Base-by-base conservation (phyloP, 2,888 invertebrate species). In the Eristalinus sepulchralis region DNA sequence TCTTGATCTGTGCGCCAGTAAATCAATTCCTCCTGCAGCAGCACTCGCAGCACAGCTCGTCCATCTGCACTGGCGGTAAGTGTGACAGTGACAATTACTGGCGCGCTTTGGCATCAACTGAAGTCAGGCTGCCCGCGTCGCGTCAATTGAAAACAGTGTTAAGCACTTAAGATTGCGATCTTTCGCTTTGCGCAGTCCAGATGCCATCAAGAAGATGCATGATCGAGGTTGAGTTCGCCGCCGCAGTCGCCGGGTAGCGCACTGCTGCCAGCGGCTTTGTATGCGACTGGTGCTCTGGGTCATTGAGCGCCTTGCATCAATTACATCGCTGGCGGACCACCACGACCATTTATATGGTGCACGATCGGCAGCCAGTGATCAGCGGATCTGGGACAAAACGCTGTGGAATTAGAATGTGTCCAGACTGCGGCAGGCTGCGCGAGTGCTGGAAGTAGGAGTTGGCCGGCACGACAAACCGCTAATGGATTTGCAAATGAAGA, bases 91-190 rank as follows among this genome's bases (percentile, higher is more conserved):
- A 83, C 83, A 86, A 83, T 83, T 71, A 64, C 47, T 68, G 36
- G 36, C 57, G 55, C 39, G 59, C 20, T 57, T 17, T 68, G 47
- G 62, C 67, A 72, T 72, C 70, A 66, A 27, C 10, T 33, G 20
- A 34, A 62, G 47, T 47, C 63, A 67, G 73, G 86, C 86, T 66
- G 81, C 71, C 80, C 64, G 82, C 82, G 82, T 82, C 78, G 73
- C 86, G 53, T 83, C 86, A 86, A 86, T 86, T 86, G 86, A 86
- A 86, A 83, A 86, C 86, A 86, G 71, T 83, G 86, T 86, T 86
- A 83, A 83, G 78, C 86, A 83, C 83, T 86, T 86, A 67, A 86
- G 86, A 86, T 86, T 71, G 70, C 63, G 71, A 86, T 86, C 83
- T 86, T 62, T 66, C 71, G 75, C 77, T 76, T 64, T 55, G 47